A percentile compares a stretch with the other conserved stretches of the same genome.
phyloP scores from a whole-genome alignment of 2,113 vertebrate genomes.

The Phocoena sinus region DNA sequence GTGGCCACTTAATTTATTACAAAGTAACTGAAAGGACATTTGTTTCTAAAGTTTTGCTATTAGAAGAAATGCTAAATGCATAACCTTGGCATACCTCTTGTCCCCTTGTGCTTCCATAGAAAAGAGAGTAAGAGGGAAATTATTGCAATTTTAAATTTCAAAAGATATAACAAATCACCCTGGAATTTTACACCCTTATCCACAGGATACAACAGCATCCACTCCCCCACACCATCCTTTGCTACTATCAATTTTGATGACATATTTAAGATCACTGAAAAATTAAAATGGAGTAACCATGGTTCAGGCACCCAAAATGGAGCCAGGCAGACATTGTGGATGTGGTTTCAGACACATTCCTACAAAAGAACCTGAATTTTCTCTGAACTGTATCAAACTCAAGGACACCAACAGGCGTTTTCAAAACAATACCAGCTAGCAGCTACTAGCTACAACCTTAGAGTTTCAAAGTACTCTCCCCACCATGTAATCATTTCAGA shows the following conservation, averaged over 20 bases:
- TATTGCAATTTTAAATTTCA: not conserved
- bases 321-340: not conserved
- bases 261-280: not conserved
- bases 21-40: slow-evolving; percentile 6
- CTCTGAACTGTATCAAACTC: not conserved
- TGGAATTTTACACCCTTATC: not conserved
- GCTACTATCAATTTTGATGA: not conserved
- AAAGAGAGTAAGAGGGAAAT: not conserved
- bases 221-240: not conserved
- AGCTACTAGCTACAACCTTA: not conserved
- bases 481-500: not conserved
- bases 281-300: not conserved
- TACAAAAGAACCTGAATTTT: not conserved
- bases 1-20: slow-evolving; percentile 31
- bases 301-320: not conserved
- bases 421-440: not conserved
- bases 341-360: not conserved
- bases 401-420: not conserved
- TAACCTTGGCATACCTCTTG: not conserved
- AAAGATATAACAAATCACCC: not conserved
- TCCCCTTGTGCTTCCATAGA: not conserved
- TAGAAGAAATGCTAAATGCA: slow-evolving; percentile 10
- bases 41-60: slow-evolving; percentile 7
- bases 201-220: not conserved
- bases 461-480: not conserved